Evolutionary conservation across 1,140 invertebrate species (phyloP).

Genomic region (Anastrepha obliqua): DNA sequence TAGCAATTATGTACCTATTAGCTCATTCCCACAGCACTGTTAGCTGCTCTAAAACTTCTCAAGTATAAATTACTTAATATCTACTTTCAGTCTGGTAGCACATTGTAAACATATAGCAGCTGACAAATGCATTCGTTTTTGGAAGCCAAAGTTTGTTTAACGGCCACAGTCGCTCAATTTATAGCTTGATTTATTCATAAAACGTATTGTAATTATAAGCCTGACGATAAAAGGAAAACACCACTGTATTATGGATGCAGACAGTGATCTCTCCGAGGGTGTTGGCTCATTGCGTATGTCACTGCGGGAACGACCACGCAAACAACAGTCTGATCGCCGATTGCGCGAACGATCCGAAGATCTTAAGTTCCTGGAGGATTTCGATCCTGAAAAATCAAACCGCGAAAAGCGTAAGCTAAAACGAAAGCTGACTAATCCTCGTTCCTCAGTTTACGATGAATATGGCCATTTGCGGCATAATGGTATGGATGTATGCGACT

Average conservation of each 20-base stretch:
- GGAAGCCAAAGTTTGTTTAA: no score
- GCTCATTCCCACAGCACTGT: not conserved
- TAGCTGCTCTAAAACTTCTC: not conserved
- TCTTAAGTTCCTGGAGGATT: slow-evolving; percentile 62
- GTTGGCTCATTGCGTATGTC: slow-evolving; percentile 56
- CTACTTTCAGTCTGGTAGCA: not conserved
- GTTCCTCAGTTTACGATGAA: slow-evolving; percentile 65
- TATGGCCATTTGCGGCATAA: slow-evolving; percentile 64
- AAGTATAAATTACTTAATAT: not conserved
- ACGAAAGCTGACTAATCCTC: slow-evolving; percentile 55
- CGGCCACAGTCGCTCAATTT: no score
- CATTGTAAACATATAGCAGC: no score
- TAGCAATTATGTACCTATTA: no score
- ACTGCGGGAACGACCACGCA: slow-evolving; percentile 56
- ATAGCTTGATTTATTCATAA: no score
- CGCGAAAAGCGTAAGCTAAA: slow-evolving; percentile 64
- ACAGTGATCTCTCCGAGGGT: slow-evolving; percentile 46
- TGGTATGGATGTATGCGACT: slow-evolving; percentile 67
- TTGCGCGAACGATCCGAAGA: slow-evolving; percentile 56
- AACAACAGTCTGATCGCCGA: slow-evolving; percentile 53
- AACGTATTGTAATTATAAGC: not conserved
- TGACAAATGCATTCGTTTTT: no score
- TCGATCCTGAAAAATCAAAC: slow-evolving; percentile 65
- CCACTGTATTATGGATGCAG: slow-evolving; percentile 46
- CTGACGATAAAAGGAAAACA: not conserved